Evolutionary conservation across 2,113 vertebrate species (phyloP).

Genomic region (Aplodontia rufa): DNA sequence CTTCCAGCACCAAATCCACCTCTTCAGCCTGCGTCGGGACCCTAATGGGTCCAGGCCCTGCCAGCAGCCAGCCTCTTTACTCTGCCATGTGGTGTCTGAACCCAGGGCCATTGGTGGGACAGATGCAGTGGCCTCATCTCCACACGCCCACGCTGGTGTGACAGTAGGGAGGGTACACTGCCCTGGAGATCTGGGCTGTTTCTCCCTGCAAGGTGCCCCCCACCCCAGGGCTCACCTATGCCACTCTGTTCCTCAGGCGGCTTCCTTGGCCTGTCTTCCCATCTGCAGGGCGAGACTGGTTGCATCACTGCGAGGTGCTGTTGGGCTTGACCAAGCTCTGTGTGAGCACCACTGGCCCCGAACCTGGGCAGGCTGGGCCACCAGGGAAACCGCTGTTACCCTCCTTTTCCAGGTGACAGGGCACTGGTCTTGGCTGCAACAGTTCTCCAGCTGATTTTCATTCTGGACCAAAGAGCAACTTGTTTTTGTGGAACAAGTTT

Average conservation of each 20-base stretch:
- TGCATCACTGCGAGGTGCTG: not conserved
- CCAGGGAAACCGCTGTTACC: too few relatives aligned
- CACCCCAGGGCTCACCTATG: not conserved
- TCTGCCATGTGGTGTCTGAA: not conserved
- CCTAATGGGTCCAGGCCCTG: not conserved
- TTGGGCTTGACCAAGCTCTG: not conserved
- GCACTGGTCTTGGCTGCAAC: not conserved
- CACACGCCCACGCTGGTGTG: not conserved
- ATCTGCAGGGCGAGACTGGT: not conserved
- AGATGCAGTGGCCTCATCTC: not conserved
- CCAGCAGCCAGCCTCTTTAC: not conserved
- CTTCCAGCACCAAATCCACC: not conserved
- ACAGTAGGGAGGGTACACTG: not conserved
- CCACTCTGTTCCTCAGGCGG: accelerated
- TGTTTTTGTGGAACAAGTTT: not conserved
- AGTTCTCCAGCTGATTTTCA: not conserved
- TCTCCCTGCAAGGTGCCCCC: too few relatives aligned
- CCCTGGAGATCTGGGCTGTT: not conserved
- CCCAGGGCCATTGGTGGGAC: too few relatives aligned
- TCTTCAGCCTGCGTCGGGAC: not conserved
- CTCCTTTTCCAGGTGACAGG: too few relatives aligned
- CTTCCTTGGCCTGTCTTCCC: not conserved
- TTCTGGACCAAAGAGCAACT: not conserved
- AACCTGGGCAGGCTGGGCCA: not conserved
- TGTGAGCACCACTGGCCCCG: not conserved